phyloP scores from a whole-genome alignment of 2,797 vertebrate species.

The Dryobates pubescens region DNA sequence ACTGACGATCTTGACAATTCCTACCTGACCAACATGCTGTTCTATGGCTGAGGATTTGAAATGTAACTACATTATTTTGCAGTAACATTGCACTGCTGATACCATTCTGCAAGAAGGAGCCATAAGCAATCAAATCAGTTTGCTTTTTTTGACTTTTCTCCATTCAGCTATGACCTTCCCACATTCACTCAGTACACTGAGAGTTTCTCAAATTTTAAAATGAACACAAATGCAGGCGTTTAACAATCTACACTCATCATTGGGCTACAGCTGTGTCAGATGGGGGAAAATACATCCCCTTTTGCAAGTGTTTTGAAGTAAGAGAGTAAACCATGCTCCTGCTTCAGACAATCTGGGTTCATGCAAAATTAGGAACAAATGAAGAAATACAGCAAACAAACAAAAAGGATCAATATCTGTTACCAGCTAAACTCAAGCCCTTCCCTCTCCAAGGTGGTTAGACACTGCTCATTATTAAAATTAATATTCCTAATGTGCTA shows the following conservation, averaged over 20 bases:
- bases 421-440: neutral
- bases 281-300: neutral
- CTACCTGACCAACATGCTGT: neutral
- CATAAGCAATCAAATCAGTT: neutral
- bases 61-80: neutral
- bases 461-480: constrained; percentile 32
- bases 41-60: neutral
- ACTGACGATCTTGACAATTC: neutral
- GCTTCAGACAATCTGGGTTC: neutral
- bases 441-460: neutral
- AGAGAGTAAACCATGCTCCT: neutral
- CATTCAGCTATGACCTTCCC: neutral
- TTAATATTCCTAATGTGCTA: constrained; percentile 27
- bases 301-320: neutral
- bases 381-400: neutral
- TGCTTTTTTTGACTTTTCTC: neutral
- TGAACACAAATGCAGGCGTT: neutral
- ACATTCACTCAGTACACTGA: neutral
- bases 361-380: neutral
- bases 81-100: neutral
- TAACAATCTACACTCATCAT: neutral
- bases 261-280: neutral
- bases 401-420: constrained; percentile 17
- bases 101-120: neutral
- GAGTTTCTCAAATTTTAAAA: neutral